These are phyloP conservation scores for Drosophila parabipectinata DNA, from an alignment of 1,140 invertebrate genomes.

Conservation along the genomic window DNA sequence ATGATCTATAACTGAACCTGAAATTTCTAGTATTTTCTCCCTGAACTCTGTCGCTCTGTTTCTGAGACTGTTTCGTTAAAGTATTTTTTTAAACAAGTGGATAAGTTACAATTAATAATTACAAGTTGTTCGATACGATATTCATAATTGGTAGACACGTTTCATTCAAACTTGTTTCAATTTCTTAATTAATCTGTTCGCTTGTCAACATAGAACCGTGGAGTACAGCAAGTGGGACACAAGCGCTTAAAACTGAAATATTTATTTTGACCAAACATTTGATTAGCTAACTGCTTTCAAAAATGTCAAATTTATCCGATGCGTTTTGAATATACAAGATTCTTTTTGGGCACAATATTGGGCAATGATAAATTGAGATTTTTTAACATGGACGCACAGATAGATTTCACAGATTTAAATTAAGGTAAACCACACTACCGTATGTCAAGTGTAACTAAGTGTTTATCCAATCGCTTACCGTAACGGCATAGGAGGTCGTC, in stretches of 20 bases:
- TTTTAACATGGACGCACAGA: constrained; percentile 43
- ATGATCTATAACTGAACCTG: constrained; percentile 30
- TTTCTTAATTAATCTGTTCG: constrained; percentile 67
- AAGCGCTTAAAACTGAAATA: constrained; percentile 57
- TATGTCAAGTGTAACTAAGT: constrained; percentile 34
- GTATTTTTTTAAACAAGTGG: neutral
- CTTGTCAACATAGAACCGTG: constrained; percentile 50
- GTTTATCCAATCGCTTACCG: constrained; percentile 87
- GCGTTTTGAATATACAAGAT: constrained; percentile 7
- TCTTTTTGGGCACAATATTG: neutral
- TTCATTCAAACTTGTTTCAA: constrained; percentile 84
- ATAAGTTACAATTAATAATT: constrained; percentile 1
- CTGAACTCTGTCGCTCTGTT: neutral
- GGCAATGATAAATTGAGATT: constrained; percentile 8
- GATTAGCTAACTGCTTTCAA: constrained; percentile 48
- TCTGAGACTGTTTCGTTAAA: neutral
- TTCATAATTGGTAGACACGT: constrained; percentile 65
- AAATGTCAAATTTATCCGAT: constrained; percentile 61
- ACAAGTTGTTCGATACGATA: constrained; percentile 64
- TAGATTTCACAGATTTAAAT: constrained; percentile 69
- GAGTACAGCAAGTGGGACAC: constrained; percentile 69
- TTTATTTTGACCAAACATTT: constrained; percentile 33
- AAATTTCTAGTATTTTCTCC: neutral
- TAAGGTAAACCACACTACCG: constrained; percentile 59
- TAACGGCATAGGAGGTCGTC: constrained; percentile 90